These are phyloP conservation scores for Isichthys henryi DNA, from an alignment of 2,113 vertebrate species.

Conservation along the genomic window DNA sequence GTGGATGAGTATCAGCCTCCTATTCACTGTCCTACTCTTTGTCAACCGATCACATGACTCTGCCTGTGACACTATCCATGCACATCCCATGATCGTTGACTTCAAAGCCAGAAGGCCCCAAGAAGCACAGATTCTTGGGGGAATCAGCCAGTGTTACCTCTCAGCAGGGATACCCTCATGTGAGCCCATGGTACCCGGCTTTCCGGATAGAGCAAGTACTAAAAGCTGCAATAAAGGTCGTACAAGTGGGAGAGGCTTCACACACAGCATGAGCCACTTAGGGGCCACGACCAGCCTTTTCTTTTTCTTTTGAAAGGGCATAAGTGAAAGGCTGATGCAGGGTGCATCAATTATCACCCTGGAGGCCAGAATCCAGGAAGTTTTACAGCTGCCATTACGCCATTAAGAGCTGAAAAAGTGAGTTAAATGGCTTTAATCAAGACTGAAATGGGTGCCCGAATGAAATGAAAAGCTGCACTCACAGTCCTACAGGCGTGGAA, in stretches of 20 bases:
- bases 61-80: background rate
- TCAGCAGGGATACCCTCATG: background rate
- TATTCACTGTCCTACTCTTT: background rate
- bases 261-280: background rate
- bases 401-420: slow-evolving; percentile 1
- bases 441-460: background rate
- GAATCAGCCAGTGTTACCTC: background rate
- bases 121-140: background rate
- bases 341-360: background rate
- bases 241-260: background rate
- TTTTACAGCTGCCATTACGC: background rate
- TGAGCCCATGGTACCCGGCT: background rate
- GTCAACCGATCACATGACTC: background rate
- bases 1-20: background rate
- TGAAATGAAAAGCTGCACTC: background rate
- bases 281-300: background rate
- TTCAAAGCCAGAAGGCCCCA: background rate
- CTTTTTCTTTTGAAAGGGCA: background rate
- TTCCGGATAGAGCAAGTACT: background rate
- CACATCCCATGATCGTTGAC: background rate
- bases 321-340: background rate
- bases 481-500: background rate
- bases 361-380: background rate
- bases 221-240: background rate
- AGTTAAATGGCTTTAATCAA: background rate